A percentile compares a stretch with the other conserved stretches of the same genome.
Evolutionary conservation across 2,888 invertebrate species (phyloP).

Genomic region (Drosophila nigritarsus): DNA sequence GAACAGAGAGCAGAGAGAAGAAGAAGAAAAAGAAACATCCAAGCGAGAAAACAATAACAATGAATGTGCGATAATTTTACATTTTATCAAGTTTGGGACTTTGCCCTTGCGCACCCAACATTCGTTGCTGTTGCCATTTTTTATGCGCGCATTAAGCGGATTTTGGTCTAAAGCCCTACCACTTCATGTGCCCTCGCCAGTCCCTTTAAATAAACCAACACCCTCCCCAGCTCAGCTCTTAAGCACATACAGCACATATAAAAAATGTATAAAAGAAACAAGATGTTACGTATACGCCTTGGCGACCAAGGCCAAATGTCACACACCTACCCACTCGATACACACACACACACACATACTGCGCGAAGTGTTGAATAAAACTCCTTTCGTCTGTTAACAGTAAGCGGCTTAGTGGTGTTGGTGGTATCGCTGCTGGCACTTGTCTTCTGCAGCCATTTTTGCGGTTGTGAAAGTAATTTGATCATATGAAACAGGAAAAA

Average conservation of each 20-base stretch:
- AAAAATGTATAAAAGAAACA: conserved; percentile 57
- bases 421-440: conserved; percentile 41
- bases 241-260: conserved; percentile 17
- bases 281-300: conserved; percentile 68
- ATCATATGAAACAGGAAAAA: conserved; percentile 60
- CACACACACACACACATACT: conserved; percentile 3
- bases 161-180: conserved; percentile 74
- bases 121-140: conserved; percentile 75
- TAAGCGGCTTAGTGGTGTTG: conserved; percentile 77
- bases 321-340: conserved; percentile 31
- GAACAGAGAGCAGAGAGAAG: not conserved
- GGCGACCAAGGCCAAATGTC: conserved; percentile 71
- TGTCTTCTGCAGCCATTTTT: conserved; percentile 43
- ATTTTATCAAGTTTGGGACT: conserved; percentile 76
- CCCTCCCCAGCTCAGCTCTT: not conserved
- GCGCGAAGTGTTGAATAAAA: conserved; percentile 22
- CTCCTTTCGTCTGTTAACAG: conserved; percentile 57
- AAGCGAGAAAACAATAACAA: conserved; percentile 72
- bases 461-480: conserved; percentile 75
- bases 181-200: conserved; percentile 60
- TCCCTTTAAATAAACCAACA: conserved; percentile 3
- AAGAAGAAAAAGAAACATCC: conserved; percentile 13
- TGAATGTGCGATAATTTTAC: conserved; percentile 81
- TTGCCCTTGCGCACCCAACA: conserved; percentile 32
- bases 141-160: conserved; percentile 79